Percentiles rank a stretch among this genome's conserved stretches.
Conservation (phyloP, 1,140 invertebrate genomes). For the Bombus superbus region DNA sequence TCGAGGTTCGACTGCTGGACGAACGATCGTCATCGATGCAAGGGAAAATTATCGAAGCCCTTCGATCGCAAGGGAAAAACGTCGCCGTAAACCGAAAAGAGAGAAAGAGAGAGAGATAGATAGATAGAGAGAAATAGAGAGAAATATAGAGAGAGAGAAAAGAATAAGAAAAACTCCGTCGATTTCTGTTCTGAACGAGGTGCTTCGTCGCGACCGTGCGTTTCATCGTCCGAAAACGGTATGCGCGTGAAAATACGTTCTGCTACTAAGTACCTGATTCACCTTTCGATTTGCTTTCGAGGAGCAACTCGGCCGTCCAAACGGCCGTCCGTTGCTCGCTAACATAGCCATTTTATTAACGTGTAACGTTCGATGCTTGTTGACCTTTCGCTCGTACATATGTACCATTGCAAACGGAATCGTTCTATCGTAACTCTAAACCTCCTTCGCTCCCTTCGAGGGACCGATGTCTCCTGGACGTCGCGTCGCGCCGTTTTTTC, state of each 20-base stretch:
- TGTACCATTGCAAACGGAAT: neutral
- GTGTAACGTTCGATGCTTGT: constrained; percentile 30
- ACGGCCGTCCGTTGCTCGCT: neutral
- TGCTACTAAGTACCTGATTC: constrained; percentile 48
- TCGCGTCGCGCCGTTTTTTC: neutral
- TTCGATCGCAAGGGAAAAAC: neutral
- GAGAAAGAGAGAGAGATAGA: neutral
- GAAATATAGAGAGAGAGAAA: neutral
- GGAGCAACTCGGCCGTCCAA: neutral
- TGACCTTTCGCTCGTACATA: neutral
- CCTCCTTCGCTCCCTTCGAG: neutral
- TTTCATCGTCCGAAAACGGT: neutral
- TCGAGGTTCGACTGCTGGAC: constrained; percentile 57
- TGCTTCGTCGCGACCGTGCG: constrained; percentile 10
- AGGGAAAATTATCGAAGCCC: neutral
- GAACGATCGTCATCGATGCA: constrained; percentile 38
- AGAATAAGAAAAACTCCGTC: neutral
- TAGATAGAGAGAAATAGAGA: neutral
- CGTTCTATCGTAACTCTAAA: neutral
- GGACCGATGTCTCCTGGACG: no score
- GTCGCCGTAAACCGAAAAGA: neutral
- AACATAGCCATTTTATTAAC: neutral
- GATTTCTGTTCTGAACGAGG: constrained; percentile 19
- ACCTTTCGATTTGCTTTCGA: constrained; percentile 31
- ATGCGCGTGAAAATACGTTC: constrained; percentile 28